Evolutionary conservation across 23 tunicate species (phyloP).

Genomic region (Corella eumyota): DNA sequence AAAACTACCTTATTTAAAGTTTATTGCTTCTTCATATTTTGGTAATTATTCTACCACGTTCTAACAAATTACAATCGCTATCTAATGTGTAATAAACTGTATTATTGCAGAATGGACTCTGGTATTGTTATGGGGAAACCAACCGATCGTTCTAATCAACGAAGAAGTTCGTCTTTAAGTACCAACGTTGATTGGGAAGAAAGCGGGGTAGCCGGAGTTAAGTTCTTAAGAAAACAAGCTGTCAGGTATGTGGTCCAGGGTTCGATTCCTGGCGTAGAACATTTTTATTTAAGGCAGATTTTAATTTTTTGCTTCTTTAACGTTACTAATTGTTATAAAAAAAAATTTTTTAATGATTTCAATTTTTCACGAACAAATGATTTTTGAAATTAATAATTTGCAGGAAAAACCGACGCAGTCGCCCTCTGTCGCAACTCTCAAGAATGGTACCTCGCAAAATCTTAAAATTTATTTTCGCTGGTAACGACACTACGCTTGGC

Average conservation of each 20-base stretch:
- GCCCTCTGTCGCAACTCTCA: slow-evolving; percentile 18
- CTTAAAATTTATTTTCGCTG: slow-evolving; percentile 62
- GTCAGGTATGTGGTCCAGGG: slow-evolving; percentile 23
- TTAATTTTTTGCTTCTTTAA: no score
- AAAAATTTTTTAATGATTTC: no score
- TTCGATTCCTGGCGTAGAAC: no score
- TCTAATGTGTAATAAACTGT: no score
- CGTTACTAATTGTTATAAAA: no score
- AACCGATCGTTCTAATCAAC: slow-evolving; percentile 9
- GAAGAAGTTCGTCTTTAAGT: slow-evolving; percentile 17
- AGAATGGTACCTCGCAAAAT: slow-evolving; percentile 32
- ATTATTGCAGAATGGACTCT: slow-evolving; percentile 76
- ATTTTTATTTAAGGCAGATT: no score
- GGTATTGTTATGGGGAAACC: slow-evolving; percentile 39
- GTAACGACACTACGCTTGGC: slow-evolving; percentile 74
- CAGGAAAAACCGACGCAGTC: slow-evolving; percentile 25
- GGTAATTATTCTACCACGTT: no score
- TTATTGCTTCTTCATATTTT: no score
- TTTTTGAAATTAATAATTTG: no score
- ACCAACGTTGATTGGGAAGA: slow-evolving; percentile 27
- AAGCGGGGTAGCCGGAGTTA: slow-evolving; percentile 60
- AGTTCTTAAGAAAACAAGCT: slow-evolving; percentile 39
- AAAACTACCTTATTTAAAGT: no score
- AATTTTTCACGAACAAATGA: no score
- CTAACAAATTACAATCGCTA: no score